phyloP scores from a whole-genome alignment of 2,113 vertebrate species.

The Sapayoa aenigma region DNA sequence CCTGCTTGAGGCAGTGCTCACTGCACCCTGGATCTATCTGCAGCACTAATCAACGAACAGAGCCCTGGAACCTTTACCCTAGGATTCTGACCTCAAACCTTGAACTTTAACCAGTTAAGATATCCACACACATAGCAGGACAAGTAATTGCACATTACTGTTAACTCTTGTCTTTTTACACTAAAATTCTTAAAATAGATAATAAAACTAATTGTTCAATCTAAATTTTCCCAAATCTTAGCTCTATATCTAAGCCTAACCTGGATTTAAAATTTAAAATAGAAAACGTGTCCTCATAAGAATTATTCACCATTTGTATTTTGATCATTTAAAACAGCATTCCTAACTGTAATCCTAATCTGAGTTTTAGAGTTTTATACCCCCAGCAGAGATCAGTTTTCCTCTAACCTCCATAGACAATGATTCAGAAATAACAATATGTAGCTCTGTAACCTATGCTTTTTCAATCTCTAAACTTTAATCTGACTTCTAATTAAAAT shows the following conservation, averaged over 20 bases:
- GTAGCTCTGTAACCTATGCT: neutral
- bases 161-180: neutral
- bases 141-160: neutral
- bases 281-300: neutral
- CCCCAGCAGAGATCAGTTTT: neutral
- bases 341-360: neutral
- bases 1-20: neutral
- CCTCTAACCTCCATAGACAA: neutral
- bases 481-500: neutral
- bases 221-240: neutral
- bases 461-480: neutral
- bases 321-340: neutral
- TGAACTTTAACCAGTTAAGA: neutral
- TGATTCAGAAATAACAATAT: neutral
- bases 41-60: neutral
- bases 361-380: neutral
- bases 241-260: neutral
- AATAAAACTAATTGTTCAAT: neutral
- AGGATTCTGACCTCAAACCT: neutral
- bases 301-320: neutral
- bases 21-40: neutral
- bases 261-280: neutral
- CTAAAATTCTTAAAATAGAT: neutral
- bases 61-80: neutral
- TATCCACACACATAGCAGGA: neutral